A percentile compares a stretch with the other conserved stretches of the same genome.
Conservation (phyloP, 2,113 vertebrate genomes). For the Calidris pugnax region DNA sequence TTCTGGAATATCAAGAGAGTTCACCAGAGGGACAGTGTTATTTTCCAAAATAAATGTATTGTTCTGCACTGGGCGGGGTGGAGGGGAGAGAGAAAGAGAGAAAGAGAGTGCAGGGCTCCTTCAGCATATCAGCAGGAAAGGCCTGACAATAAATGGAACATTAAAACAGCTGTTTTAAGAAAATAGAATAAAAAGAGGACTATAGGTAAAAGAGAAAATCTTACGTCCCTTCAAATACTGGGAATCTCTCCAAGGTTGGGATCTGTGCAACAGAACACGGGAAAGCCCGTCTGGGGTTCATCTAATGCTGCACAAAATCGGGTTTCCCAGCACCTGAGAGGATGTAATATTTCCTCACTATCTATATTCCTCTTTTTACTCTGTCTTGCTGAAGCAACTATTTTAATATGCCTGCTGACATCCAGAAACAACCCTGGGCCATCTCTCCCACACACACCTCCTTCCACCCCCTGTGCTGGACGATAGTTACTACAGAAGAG, state of each 20-base stretch:
- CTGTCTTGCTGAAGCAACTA: neutral
- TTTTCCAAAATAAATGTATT: neutral
- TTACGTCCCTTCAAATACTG: neutral
- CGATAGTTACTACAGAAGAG: neutral
- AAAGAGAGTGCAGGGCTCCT: neutral
- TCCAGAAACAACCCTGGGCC: neutral
- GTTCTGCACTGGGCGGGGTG: neutral
- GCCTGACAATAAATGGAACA: neutral
- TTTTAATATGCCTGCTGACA: neutral
- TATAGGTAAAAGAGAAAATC: neutral
- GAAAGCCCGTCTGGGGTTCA: neutral
- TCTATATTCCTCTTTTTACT: neutral
- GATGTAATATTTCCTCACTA: neutral
- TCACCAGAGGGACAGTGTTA: neutral
- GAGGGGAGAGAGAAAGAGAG: neutral
- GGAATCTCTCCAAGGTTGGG: neutral
- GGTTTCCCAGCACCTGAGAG: neutral
- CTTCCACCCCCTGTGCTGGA: neutral
- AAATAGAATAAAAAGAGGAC: neutral
- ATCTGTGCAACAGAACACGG: neutral
- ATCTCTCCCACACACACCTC: rapidly evolving
- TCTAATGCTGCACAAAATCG: neutral
- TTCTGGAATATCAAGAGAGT: neutral
- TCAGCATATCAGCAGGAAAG: neutral
- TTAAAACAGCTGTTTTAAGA: neutral